A percentile compares a stretch with the other conserved stretches of the same genome.
phyloP scores from a whole-genome alignment of 2,113 vertebrate genomes.

The Choloepus hoffmanni region DNA sequence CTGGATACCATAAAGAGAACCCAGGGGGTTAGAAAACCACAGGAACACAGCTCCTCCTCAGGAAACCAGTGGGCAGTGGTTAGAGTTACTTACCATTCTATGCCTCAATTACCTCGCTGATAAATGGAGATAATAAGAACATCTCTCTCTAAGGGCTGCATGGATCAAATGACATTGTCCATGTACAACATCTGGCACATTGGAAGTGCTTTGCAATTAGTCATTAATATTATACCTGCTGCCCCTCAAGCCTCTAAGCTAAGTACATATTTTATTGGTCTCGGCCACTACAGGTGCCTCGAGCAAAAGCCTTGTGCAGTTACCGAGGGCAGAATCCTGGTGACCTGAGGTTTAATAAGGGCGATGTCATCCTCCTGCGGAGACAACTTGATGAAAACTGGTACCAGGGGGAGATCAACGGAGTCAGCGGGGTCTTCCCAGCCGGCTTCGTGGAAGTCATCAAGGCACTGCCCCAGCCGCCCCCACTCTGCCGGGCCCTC shows the following conservation, averaged over 20 bases:
- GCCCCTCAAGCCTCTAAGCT: not conserved
- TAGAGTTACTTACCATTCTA: not conserved
- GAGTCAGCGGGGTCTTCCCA: constrained; percentile 85
- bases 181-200: not conserved
- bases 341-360: constrained; percentile 89
- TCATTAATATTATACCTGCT: not conserved
- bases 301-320: constrained; percentile 87
- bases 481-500: constrained; percentile 90
- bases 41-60: not conserved
- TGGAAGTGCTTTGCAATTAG: not conserved
- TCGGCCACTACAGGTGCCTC: constrained; percentile 87
- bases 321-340: constrained; percentile 88
- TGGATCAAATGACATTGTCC: not conserved
- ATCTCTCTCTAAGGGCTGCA: not conserved
- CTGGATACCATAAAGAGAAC: no score
- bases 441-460: constrained; percentile 87
- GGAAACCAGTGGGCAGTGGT: not conserved
- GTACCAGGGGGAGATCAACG: constrained; percentile 89
- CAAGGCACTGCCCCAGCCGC: constrained; percentile 87
- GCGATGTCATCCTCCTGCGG: constrained; percentile 87
- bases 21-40: not conserved
- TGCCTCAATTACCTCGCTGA: not conserved
- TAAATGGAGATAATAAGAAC: not conserved
- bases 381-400: constrained; percentile 91
- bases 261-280: not conserved